phyloP scores from a whole-genome alignment of 2,113 vertebrate species.

The Xenus cinereus region DNA sequence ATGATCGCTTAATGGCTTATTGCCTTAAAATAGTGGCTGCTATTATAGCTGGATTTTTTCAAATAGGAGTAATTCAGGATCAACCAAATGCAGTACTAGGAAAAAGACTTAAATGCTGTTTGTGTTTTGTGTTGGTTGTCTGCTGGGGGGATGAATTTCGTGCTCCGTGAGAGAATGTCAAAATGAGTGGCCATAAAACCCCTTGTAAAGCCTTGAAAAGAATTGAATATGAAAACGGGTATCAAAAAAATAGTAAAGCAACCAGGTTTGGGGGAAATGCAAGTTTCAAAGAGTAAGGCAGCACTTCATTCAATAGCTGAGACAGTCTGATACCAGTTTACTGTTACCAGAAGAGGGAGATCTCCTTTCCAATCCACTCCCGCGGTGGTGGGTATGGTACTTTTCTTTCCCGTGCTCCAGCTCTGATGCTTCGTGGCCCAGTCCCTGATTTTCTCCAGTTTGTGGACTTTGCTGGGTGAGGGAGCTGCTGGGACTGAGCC shows the following conservation, averaged over 20 bases:
- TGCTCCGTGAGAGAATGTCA: neutral
- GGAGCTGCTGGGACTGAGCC: neutral
- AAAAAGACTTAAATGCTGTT: neutral
- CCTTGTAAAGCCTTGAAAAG: neutral
- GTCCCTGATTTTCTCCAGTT: neutral
- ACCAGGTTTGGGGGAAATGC: fast-evolving
- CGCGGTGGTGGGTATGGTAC: fast-evolving
- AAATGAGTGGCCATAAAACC: neutral
- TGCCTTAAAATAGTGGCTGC: neutral
- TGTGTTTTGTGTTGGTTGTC: neutral
- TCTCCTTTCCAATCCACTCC: neutral
- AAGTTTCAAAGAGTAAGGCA: neutral
- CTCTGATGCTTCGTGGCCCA: fast-evolving
- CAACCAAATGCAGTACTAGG: neutral
- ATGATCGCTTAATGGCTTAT: neutral
- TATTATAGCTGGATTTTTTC: neutral
- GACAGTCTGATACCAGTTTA: neutral
- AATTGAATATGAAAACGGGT: neutral
- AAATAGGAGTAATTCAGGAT: neutral
- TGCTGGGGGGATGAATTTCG: neutral
- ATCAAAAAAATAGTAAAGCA: neutral
- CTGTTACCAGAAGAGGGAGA: neutral
- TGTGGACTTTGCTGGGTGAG: neutral
- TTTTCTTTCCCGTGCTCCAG: neutral
- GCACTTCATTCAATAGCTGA: neutral